Evolutionary conservation across 2,113 vertebrate genomes (phyloP).

Genomic region (Oncorhynchus clarkii): DNA sequence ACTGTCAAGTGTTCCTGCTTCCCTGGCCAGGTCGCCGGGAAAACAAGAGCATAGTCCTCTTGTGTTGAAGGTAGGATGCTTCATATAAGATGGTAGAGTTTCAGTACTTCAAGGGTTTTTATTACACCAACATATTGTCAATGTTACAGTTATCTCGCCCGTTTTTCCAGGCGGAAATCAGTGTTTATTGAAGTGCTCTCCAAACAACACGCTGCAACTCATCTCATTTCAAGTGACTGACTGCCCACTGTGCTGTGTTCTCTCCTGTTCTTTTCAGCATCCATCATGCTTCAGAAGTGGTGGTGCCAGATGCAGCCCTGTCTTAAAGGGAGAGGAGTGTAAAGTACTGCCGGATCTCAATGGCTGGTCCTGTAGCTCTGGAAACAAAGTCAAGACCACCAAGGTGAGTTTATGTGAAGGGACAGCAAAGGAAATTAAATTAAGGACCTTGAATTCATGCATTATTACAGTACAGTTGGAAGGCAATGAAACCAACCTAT

Average conservation of each 20-base stretch:
- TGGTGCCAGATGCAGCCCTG: constrained; percentile 96
- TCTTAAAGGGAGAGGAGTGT: constrained; percentile 89
- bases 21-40: constrained; percentile 91
- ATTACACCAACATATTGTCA: not conserved
- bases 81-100: not conserved
- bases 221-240: constrained; percentile 47
- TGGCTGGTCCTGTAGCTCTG: constrained; percentile 94
- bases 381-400: constrained; percentile 96
- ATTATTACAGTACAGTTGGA: not conserved
- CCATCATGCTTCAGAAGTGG: constrained; percentile 90
- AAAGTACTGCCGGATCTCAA: constrained; percentile 90
- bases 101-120: constrained; percentile 19
- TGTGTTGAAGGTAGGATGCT: constrained; percentile 88
- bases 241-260: constrained; percentile 5
- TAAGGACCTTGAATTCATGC: not conserved
- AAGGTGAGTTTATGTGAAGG: constrained; percentile 75
- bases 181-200: not conserved
- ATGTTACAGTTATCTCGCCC: too few species aligned
- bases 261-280: constrained; percentile 69
- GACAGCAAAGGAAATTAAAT: not conserved
- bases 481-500: not conserved
- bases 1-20: constrained; percentile 96
- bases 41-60: constrained; percentile 85
- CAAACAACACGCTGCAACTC: constrained; percentile 3
- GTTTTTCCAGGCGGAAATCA: not conserved